phyloP scores from a whole-genome alignment of 2,888 invertebrate genomes.

The Hyppa rectilinea region DNA sequence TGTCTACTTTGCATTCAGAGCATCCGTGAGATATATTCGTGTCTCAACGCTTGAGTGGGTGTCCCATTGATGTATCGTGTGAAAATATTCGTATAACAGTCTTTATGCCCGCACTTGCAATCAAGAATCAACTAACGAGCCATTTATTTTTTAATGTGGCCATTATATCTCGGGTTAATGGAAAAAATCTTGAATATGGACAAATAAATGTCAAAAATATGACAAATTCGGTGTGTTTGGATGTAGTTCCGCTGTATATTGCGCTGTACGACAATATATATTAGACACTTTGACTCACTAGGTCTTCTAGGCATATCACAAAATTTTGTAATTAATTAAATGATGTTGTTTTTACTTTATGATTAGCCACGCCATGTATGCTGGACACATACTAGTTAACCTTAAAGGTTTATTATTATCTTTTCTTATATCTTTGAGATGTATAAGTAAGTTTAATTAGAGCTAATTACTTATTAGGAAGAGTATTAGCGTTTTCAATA shows the following conservation, averaged over 20 bases:
- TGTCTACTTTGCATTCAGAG: slow-evolving; percentile 60
- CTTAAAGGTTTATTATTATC: background rate
- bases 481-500: background rate
- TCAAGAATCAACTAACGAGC: slow-evolving; percentile 19
- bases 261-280: too few relatives aligned
- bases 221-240: background rate
- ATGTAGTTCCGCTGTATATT: background rate
- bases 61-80: slow-evolving; percentile 38
- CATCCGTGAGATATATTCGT: slow-evolving; percentile 41
- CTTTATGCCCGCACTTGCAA: slow-evolving; percentile 8
- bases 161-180: slow-evolving; percentile 26
- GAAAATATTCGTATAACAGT: slow-evolving; percentile 23
- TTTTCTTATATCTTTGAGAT: background rate
- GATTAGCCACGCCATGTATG: background rate
- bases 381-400: background rate
- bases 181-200: slow-evolving; percentile 4
- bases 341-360: background rate
- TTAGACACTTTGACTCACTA: background rate
- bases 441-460: background rate
- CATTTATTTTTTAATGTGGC: slow-evolving; percentile 40
- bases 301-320: background rate
- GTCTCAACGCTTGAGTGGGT: slow-evolving; percentile 45
- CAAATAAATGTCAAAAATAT: slow-evolving; percentile 19
- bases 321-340: too few relatives aligned
- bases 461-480: too few relatives aligned